These are phyloP conservation scores for Phoxinus dragarum DNA, from an alignment of 2,797 vertebrate genomes.

Conservation along the genomic window DNA sequence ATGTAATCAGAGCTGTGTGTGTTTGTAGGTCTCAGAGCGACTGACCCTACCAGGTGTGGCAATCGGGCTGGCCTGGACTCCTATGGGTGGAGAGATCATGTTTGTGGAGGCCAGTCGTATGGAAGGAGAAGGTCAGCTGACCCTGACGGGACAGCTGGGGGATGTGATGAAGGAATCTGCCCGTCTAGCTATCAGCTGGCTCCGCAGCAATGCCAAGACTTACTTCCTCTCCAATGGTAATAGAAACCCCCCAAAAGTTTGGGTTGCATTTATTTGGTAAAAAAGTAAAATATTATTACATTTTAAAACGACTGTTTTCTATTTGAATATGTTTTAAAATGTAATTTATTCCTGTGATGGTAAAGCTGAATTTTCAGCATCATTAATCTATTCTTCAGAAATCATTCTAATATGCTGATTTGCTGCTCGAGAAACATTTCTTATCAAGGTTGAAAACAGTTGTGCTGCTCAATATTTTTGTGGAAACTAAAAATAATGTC, in stretches of 20 bases:
- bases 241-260: background rate
- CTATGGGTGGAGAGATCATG: constrained; percentile 95
- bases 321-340: too few relatives aligned
- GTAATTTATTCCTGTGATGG: too few relatives aligned
- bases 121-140: constrained; percentile 95
- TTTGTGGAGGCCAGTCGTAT: constrained; percentile 96
- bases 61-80: constrained; percentile 94
- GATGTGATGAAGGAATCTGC: constrained; percentile 98
- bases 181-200: constrained; percentile 96
- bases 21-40: constrained; percentile 87
- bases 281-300: background rate
- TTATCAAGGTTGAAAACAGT: background rate
- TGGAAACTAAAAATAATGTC: background rate
- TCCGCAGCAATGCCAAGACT: constrained; percentile 90
- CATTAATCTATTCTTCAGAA: background rate
- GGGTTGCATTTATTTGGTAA: background rate
- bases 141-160: constrained; percentile 92
- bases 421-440: background rate
- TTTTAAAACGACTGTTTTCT: too few relatives aligned
- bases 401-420: background rate
- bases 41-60: constrained; percentile 93
- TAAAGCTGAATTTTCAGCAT: too few relatives aligned
- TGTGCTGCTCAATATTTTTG: background rate
- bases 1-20: constrained; percentile 35
- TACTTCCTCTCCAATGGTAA: constrained; percentile 88